A percentile compares a stretch with the other conserved stretches of the same genome.
Evolutionary conservation across 2,888 invertebrate genomes (phyloP).

Genomic region (Andrena praecox): DNA sequence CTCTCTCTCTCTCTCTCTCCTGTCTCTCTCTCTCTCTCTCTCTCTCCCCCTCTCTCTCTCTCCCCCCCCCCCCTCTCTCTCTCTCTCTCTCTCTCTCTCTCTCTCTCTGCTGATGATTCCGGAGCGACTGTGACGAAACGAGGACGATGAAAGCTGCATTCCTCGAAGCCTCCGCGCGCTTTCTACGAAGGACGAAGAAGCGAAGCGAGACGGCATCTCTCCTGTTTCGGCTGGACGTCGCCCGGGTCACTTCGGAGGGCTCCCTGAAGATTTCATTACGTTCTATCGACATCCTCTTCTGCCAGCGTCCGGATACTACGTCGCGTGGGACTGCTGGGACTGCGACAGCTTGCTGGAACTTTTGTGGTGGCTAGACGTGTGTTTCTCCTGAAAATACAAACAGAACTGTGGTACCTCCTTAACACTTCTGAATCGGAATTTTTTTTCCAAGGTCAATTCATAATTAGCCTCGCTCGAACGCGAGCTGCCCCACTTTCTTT

Average conservation of each 20-base stretch:
- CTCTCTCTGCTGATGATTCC: slow-evolving; percentile 16
- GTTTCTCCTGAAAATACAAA: slow-evolving; percentile 81
- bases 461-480: not conserved
- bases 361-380: slow-evolving; percentile 82
- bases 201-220: slow-evolving; percentile 25
- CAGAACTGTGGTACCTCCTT: slow-evolving; percentile 46
- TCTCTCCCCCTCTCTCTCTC: no score
- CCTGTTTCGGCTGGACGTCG: slow-evolving; percentile 13
- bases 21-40: not conserved
- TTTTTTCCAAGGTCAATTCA: not conserved
- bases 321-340: slow-evolving; percentile 75
- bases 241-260: slow-evolving; percentile 22
- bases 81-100: no score
- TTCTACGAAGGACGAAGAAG: slow-evolving; percentile 31
- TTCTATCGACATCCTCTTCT: slow-evolving; percentile 61
- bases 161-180: slow-evolving; percentile 4
- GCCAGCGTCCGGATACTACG: slow-evolving; percentile 75
- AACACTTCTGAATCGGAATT: not conserved
- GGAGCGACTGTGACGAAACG: slow-evolving; percentile 10
- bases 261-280: slow-evolving; percentile 6
- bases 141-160: slow-evolving; percentile 35
- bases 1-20: no score
- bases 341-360: slow-evolving; percentile 79
- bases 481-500: no score
- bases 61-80: no score